phyloP scores from a whole-genome alignment of 2,888 invertebrate genomes.

The Panopea generosa region DNA sequence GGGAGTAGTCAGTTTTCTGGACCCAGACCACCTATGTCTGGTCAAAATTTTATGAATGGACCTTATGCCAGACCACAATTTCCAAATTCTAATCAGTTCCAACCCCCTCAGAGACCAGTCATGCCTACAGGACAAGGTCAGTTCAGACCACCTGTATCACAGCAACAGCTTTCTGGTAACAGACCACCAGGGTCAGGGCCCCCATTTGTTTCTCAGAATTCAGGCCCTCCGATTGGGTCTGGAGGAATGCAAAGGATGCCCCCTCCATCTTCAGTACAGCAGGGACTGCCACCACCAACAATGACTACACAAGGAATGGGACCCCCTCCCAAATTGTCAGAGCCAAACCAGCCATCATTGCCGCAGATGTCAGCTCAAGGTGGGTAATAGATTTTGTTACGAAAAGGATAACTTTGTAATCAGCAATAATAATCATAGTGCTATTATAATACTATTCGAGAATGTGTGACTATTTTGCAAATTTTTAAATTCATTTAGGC shows the following conservation, averaged over 20 bases:
- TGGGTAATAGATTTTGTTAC: no score
- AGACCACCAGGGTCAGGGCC: slow-evolving; percentile 9
- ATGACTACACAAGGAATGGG: slow-evolving; percentile 1
- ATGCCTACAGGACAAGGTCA: slow-evolving; percentile 11
- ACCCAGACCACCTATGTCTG: slow-evolving; percentile 3
- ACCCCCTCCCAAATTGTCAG: not conserved
- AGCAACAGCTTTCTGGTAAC: not conserved
- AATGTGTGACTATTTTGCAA: no score
- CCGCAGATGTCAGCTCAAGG: no score
- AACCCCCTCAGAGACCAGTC: slow-evolving; percentile 13
- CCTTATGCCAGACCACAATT: slow-evolving; percentile 21
- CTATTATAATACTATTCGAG: no score
- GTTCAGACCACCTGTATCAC: slow-evolving; percentile 25
- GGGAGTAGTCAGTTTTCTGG: slow-evolving; percentile 28
- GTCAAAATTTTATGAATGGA: slow-evolving; percentile 30
- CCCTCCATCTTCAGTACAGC: no score
- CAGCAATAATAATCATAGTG: no score
- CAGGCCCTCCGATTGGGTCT: not conserved
- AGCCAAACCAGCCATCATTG: no score
- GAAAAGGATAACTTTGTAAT: no score
- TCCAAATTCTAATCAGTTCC: slow-evolving; percentile 18
- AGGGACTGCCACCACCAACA: slow-evolving; percentile 9
- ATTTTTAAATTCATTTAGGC: no score
- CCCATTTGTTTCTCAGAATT: not conserved
- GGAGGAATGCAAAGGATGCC: no score